Conservation (phyloP, 2,888 invertebrate species). For the Eristalis intricaria region DNA sequence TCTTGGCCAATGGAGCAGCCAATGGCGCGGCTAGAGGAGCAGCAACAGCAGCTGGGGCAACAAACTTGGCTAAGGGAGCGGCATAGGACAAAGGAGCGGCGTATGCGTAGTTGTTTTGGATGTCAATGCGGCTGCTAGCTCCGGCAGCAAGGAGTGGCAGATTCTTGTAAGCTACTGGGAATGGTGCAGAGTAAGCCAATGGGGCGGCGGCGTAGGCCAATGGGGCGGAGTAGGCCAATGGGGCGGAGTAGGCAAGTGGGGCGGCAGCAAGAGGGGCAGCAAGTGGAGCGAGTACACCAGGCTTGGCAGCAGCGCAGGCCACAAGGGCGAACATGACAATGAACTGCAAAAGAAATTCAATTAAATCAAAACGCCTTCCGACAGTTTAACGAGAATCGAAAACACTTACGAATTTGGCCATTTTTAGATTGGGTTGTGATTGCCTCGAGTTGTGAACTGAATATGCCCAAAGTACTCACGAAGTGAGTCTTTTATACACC, state of each 20-base stretch:
- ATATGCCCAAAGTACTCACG: conserved; percentile 16
- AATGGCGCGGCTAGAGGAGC: conserved; percentile 77
- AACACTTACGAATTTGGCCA: conserved; percentile 65
- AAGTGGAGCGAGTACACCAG: conserved; percentile 53
- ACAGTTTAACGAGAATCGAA: too few species aligned
- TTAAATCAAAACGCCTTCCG: neutral
- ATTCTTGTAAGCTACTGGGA: conserved; percentile 44
- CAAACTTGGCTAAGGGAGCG: conserved; percentile 82
- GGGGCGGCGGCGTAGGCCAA: conserved; percentile 38
- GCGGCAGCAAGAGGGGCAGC: conserved; percentile 42
- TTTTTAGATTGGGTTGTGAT: conserved; percentile 48
- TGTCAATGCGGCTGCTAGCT: conserved; percentile 69
- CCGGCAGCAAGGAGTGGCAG: conserved; percentile 52
- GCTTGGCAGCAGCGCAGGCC: conserved; percentile 68
- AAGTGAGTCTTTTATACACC: conserved; percentile 46
- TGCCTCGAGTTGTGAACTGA: conserved; percentile 57
- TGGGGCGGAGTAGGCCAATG: conserved; percentile 45
- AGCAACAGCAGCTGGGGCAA: conserved; percentile 81
- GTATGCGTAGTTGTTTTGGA: conserved; percentile 75
- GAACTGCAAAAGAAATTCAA: conserved; percentile 28
- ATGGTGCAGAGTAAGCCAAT: conserved; percentile 34
- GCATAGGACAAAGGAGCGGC: conserved; percentile 84
- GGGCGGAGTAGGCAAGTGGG: conserved; percentile 74
- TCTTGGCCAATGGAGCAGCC: conserved; percentile 77
- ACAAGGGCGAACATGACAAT: conserved; percentile 62